Percentiles rank a stretch among this genome's conserved stretches.
Conservation (phyloP, 1,140 invertebrate species). For the Panagrolaimus sp. region DNA sequence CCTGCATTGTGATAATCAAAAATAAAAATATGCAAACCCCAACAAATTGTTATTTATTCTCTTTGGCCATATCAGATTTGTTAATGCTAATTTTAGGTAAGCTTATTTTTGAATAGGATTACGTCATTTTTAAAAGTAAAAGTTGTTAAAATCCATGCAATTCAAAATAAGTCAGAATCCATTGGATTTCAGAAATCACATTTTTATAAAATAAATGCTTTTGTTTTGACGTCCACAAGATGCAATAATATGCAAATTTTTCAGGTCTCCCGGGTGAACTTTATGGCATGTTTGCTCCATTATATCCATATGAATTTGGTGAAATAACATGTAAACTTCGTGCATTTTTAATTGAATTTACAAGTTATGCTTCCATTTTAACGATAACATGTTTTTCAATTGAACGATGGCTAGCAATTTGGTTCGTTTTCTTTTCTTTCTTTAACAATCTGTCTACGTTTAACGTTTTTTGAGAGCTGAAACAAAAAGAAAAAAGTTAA, state of each 20-base stretch:
- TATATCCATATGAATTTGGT: conserved; percentile 52
- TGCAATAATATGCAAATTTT: neutral
- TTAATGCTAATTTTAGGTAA: conserved; percentile 69
- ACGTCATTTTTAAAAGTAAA: neutral
- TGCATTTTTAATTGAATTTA: conserved; percentile 58
- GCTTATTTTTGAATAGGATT: conserved; percentile 15
- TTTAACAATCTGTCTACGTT: no score
- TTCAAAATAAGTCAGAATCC: no score
- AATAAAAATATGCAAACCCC: conserved; percentile 88
- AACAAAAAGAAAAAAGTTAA: no score
- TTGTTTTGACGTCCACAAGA: no score
- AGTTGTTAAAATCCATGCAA: no score
- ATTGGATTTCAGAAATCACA: no score
- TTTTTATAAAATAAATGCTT: no score
- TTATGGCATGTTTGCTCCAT: conserved; percentile 46
- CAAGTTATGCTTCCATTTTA: conserved; percentile 75
- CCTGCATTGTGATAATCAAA: conserved; percentile 81
- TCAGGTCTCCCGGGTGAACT: conserved; percentile 55
- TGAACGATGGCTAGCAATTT: conserved; percentile 69
- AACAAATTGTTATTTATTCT: conserved; percentile 84
- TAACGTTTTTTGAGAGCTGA: no score
- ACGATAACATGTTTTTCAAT: conserved; percentile 88
- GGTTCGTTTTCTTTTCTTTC: conserved; percentile 32
- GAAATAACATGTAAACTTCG: conserved; percentile 53
- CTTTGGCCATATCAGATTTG: conserved; percentile 83